These are phyloP conservation scores for Agrilus planipennis DNA, from an alignment of 1,140 invertebrate species.

Conservation along the genomic window DNA sequence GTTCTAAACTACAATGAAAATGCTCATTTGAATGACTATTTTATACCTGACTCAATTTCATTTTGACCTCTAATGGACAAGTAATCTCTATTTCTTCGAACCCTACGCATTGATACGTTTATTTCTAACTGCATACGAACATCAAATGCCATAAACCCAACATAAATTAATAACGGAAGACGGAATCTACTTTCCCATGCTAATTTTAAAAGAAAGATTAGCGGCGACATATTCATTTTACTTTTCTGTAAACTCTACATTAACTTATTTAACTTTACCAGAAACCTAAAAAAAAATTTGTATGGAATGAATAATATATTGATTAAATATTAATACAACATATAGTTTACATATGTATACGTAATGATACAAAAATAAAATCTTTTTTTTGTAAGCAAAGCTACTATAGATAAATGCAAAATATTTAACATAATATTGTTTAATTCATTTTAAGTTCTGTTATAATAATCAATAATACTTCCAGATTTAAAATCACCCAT, in stretches of 20 bases:
- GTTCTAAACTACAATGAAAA: too few relatives aligned
- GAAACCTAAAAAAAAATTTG: neutral
- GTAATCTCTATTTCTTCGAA: conserved; percentile 14
- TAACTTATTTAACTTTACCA: neutral
- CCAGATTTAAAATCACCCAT: conserved; percentile 68
- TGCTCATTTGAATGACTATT: too few relatives aligned
- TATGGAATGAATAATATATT: neutral
- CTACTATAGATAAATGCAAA: neutral
- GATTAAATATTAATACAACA: neutral
- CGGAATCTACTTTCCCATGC: conserved; percentile 38
- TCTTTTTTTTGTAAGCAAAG: neutral
- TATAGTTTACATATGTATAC: neutral
- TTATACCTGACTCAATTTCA: too few relatives aligned
- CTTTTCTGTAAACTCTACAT: neutral
- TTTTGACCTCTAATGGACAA: too few relatives aligned
- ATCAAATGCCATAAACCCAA: conserved; percentile 38
- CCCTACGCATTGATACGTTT: conserved; percentile 33
- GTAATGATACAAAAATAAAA: neutral
- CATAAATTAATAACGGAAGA: conserved; percentile 37
- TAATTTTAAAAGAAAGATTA: conserved; percentile 38
- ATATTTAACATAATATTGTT: neutral
- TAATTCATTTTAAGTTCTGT: conserved; percentile 30
- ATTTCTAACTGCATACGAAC: conserved; percentile 40
- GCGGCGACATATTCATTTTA: conserved; percentile 24
- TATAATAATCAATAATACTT: conserved; percentile 80